Evolutionary conservation across 2,113 vertebrate genomes (phyloP), one percentile per base, ranked within the genome.

Genomic region (Oxygymnocypris stewartii): DNA sequence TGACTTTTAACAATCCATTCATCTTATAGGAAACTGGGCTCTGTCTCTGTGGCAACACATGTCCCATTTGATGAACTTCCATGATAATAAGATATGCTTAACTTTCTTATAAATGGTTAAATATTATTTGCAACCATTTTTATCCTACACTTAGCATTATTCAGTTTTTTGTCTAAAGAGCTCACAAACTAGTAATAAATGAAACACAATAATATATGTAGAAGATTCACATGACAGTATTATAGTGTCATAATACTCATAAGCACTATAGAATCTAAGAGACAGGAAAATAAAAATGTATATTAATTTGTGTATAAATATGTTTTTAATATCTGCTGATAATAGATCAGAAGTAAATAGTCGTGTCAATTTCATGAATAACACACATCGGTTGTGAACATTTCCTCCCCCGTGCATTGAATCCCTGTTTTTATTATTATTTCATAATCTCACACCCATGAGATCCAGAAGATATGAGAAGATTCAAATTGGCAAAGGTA

Each of bases 11-110:
- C 11, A 84, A 93, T 93, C 91, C 89, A 89, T 92, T 25, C 12
- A 16, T 49, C 42, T 9, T 76, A 28, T 88, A 61, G 86, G 85
- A 89, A 90, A 89, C 59, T 16, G 65, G 86, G 88, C 82, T 89
- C 85, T 16, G 47, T 84, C 75, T 83, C 37, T 51, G 23, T 20
- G 42, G 67, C 89, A 92, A 92, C 92, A 93, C 93, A 92, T 90
- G 69, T 88, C 51, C 31, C 28, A 87, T 92, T 93, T 92, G 93
- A 92, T 92, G 90, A 63, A 49, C 54, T 37, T 11, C 47, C 49
- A 73, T 65, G 73, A 47, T 47, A 47, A 76, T 14, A 49, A 49
- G 74, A 25, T 47, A 31, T 14, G 12, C 14, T 6, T n/a, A 13
- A 75, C 40, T n/a, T 44, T 74, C 54, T 42, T 44, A 42, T 12